A percentile compares a stretch with the other conserved stretches of the same genome.
Evolutionary conservation across 2,888 invertebrate species (phyloP).

Genomic region (Apamea monoglypha): DNA sequence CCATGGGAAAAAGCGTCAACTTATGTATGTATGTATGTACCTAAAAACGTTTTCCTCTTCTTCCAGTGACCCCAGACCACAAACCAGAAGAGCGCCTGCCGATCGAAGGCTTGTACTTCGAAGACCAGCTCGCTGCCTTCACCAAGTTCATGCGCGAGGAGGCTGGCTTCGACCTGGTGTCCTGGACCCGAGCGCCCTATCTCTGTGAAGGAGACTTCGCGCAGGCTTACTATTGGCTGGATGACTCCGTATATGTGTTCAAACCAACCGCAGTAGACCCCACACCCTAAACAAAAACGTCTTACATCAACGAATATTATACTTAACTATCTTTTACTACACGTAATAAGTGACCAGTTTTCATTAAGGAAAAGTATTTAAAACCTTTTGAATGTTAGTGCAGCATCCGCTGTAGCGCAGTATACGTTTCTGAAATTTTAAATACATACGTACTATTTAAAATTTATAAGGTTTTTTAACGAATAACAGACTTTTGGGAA

Average conservation of each 20-base stretch:
- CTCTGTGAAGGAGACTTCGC: constrained; percentile 98
- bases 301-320: constrained; percentile 42
- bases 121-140: constrained; percentile 95
- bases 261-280: constrained; percentile 76
- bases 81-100: constrained; percentile 93
- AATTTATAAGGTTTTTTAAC: constrained; percentile 38
- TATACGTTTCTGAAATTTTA: constrained; percentile 47
- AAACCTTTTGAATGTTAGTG: constrained; percentile 35
- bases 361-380: constrained; percentile 34
- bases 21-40: background rate
- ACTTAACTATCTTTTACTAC: constrained; percentile 31
- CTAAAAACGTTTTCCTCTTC: background rate
- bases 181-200: constrained; percentile 98
- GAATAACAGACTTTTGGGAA: constrained; percentile 57
- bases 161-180: constrained; percentile 94
- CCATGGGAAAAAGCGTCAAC: background rate
- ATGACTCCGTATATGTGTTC: constrained; percentile 97
- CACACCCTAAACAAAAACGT: constrained; percentile 39
- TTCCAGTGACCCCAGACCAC: constrained; percentile 92
- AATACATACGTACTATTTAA: constrained; percentile 33
- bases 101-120: constrained; percentile 92
- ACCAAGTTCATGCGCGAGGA: constrained; percentile 89
- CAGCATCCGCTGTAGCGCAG: constrained; percentile 24
- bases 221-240: constrained; percentile 97
- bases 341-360: constrained; percentile 28